These are phyloP conservation scores for Melopsittacus undulatus DNA, from an alignment of 2,797 vertebrate genomes.

Conservation along the genomic window DNA sequence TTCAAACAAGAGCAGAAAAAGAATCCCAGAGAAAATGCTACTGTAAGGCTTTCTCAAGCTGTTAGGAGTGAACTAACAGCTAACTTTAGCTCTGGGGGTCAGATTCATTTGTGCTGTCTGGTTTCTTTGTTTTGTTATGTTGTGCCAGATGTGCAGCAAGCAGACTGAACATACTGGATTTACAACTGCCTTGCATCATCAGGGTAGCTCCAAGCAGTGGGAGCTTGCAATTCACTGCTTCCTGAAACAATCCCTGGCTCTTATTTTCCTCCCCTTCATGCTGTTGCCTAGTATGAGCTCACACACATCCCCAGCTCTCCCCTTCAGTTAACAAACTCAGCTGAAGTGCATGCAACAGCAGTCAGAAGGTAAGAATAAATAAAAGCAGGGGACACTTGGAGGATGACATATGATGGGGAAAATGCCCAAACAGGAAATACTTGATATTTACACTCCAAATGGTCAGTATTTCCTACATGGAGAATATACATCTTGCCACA, in stretches of 20 bases:
- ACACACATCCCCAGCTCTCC: background rate
- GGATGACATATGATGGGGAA: background rate
- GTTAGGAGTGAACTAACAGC: background rate
- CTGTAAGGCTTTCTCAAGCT: background rate
- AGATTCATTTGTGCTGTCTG: background rate
- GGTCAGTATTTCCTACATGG: background rate
- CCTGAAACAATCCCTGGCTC: background rate
- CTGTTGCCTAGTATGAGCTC: background rate
- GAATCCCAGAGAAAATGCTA: background rate
- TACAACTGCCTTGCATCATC: background rate
- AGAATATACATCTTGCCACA: background rate
- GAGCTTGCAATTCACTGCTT: background rate
- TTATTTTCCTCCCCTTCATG: rapidly evolving
- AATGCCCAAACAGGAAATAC: background rate
- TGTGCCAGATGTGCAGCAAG: background rate
- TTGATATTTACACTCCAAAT: background rate
- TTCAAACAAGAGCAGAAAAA: background rate
- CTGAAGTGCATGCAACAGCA: background rate
- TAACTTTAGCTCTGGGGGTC: background rate
- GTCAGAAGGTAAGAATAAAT: background rate
- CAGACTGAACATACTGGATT: background rate
- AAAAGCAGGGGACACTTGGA: background rate
- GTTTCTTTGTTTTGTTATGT: background rate
- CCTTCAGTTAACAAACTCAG: background rate
- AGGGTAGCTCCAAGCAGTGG: background rate